These are phyloP conservation scores for Drosophila sordidapex DNA, from an alignment of 2,888 invertebrate genomes.

Conservation along the genomic window DNA sequence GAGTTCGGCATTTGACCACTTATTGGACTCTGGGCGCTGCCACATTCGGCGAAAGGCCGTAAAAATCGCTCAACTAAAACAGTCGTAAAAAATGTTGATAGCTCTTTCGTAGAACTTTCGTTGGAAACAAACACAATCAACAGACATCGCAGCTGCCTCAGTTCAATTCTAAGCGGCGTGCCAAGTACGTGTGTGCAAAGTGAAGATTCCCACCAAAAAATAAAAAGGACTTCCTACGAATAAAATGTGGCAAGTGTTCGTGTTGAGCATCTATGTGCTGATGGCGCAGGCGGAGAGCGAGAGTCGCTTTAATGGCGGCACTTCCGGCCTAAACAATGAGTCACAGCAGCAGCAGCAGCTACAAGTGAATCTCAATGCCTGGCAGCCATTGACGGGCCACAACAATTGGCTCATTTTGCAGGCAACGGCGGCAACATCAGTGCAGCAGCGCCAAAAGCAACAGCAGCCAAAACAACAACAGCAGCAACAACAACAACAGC, in stretches of 20 bases:
- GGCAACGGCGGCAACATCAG: slow-evolving; percentile 63
- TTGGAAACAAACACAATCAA: slow-evolving; percentile 45
- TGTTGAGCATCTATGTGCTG: slow-evolving; percentile 50
- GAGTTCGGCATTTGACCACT: slow-evolving; percentile 30
- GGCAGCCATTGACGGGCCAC: slow-evolving; percentile 69
- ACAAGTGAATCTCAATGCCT: slow-evolving; percentile 64
- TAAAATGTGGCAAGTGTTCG: slow-evolving; percentile 62
- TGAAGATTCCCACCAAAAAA: not conserved
- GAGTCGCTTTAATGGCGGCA: slow-evolving; percentile 57
- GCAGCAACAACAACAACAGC: slow-evolving; percentile 4
- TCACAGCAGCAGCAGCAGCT: slow-evolving; percentile 32
- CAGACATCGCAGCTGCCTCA: slow-evolving; percentile 30
- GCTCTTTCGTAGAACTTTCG: slow-evolving; percentile 48
- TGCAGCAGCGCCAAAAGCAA: slow-evolving; percentile 21
- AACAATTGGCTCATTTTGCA: slow-evolving; percentile 79
- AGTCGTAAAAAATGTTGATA: slow-evolving; percentile 73
- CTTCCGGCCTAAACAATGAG: slow-evolving; percentile 49
- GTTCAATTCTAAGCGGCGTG: slow-evolving; percentile 68
- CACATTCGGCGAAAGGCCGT: slow-evolving; percentile 72
- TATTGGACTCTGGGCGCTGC: slow-evolving; percentile 34
- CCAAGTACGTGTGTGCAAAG: slow-evolving; percentile 42
- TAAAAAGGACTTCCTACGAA: slow-evolving; percentile 24
- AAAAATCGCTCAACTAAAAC: slow-evolving; percentile 73
- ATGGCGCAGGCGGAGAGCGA: slow-evolving; percentile 31
- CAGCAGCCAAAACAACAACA: slow-evolving; percentile 19